Evolutionary conservation across 2,113 vertebrate species (phyloP).

Genomic region (Mungos mungo): DNA sequence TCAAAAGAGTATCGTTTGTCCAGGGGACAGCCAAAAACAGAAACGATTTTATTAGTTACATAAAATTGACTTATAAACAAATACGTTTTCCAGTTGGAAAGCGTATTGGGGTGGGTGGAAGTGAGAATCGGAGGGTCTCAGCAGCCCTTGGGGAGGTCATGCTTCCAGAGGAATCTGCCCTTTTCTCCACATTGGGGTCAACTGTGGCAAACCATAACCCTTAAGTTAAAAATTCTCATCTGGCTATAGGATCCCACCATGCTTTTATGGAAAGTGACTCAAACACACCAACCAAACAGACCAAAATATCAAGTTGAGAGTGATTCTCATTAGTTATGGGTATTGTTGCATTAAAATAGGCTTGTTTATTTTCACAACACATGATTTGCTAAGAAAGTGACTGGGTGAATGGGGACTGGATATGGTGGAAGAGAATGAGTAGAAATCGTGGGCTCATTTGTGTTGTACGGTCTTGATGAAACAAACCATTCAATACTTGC

Average conservation of each 20-base stretch:
- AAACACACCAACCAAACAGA: not conserved
- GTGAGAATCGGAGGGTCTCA: not conserved
- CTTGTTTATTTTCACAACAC: not conserved
- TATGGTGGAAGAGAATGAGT: not conserved
- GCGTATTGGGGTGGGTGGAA: not conserved
- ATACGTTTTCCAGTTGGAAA: not conserved
- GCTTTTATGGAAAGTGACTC: not conserved
- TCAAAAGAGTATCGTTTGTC: not conserved
- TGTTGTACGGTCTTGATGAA: constrained; percentile 72
- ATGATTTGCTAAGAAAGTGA: not conserved
- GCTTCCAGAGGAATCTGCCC: not conserved
- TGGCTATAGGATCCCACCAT: not conserved
- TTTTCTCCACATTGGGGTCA: not conserved
- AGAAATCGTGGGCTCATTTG: not conserved
- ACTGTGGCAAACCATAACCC: not conserved
- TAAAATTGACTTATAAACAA: not conserved
- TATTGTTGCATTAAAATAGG: not conserved
- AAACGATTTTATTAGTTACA: not conserved
- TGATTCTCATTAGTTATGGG: not conserved
- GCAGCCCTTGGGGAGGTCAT: not conserved
- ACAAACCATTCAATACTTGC: constrained; percentile 77
- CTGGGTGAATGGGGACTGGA: not conserved
- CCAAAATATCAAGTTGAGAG: not conserved
- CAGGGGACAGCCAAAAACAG: not conserved
- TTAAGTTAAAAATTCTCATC: not conserved